Conservation (phyloP, 2,797 vertebrate genomes). For the Sciurus vulgaris region DNA sequence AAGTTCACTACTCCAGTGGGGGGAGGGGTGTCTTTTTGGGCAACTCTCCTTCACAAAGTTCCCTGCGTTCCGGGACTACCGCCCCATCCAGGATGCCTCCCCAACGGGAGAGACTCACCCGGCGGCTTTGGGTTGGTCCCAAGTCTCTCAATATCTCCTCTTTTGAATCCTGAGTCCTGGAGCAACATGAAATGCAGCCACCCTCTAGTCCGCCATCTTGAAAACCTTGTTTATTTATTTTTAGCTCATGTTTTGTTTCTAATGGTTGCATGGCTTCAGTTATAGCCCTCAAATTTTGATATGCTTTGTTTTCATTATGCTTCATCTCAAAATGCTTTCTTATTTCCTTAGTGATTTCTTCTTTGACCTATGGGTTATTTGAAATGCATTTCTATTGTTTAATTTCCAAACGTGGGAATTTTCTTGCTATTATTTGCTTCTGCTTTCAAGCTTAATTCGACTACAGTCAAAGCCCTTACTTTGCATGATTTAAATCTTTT, state of each 20-base stretch:
- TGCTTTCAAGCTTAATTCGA: conserved; percentile 43
- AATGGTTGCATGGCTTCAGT: neutral
- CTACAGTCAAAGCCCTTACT: neutral
- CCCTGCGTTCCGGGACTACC: too few relatives aligned
- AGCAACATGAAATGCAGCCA: too few relatives aligned
- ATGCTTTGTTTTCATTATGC: conserved; percentile 53
- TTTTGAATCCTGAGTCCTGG: too few relatives aligned
- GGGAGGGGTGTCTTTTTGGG: too few relatives aligned
- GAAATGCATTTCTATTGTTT: conserved; percentile 43
- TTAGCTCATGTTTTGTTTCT: neutral
- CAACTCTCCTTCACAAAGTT: too few relatives aligned
- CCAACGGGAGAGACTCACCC: too few relatives aligned
- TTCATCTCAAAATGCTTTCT: conserved; percentile 61
- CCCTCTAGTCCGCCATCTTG: too few relatives aligned
- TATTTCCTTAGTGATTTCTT: conserved; percentile 49
- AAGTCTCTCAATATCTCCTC: too few relatives aligned
- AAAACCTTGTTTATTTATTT: neutral
- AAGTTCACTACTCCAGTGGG: too few relatives aligned
- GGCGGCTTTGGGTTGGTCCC: too few relatives aligned
- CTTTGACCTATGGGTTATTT: neutral
- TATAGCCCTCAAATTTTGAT: conserved; percentile 6
- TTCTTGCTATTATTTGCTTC: conserved; percentile 46
- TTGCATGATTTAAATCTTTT: conserved; percentile 57
- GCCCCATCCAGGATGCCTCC: too few relatives aligned
- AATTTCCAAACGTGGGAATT: neutral